Evolutionary conservation across 2,797 vertebrate species (phyloP), one percentile per base, ranked within the genome.

Genomic region (Sylvilagus floridanus): DNA sequence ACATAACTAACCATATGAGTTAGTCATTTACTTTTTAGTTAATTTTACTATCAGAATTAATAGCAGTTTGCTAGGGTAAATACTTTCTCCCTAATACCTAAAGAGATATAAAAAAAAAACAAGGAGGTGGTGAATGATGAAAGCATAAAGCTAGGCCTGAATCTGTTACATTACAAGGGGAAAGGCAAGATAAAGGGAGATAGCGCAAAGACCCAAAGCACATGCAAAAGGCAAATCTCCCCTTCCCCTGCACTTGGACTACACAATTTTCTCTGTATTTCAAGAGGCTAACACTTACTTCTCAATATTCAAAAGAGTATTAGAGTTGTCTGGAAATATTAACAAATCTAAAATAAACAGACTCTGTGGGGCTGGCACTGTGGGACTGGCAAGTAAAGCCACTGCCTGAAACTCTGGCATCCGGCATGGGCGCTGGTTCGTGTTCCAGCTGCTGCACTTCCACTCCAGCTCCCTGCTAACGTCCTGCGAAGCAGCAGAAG

Each of bases 41-140:
- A 79, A 75, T 62, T 91, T 90, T 93, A 62, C 7, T 66, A 76
- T 17, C 17, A 89, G 52, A 93, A 82, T 62, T 81, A 69, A 81
- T 32, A 91, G 1, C 60, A 24, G 16, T 66, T 32, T 83, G 13
- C 76, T 73, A 69, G 69, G 26, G 66, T 30, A 92, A 30, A 50
- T 42, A 47, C 1, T 30, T 60, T 37, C 24, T 79, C 79, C 47
- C 52, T 81, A 69, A 66, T 37, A 82, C 30, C 66, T 66, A 4
- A 37, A 22, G 13, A 69, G 89, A 89, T 54, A 32, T 28, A 28
- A 7, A 71, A 86, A 3, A 2, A 37, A 1, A 1, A 5, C 7
- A 37, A n/a, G 26, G 21, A 79, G 62, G 89, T 68, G 37, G 13
- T 17, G 72, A 5, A 52, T 21, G 13, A 35, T 13, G 60, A 92